Conservation (phyloP, 2,888 invertebrate species). For the Alsophila aescularia region DNA sequence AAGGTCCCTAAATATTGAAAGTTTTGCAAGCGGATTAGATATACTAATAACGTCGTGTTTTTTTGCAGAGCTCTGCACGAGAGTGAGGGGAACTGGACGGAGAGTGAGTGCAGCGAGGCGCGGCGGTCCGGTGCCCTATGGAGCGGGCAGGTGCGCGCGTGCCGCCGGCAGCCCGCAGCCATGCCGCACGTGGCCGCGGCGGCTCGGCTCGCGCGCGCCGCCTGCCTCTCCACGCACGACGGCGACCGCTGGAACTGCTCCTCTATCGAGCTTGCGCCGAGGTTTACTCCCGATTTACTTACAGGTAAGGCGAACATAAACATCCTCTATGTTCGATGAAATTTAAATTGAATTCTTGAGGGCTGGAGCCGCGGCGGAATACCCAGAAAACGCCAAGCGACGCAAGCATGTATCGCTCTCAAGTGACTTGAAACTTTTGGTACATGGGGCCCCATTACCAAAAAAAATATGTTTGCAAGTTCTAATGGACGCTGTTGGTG, state of each 20-base stretch:
- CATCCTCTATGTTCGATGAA: too few relatives aligned
- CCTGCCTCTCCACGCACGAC: slow-evolving; percentile 89
- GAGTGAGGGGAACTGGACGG: slow-evolving; percentile 79
- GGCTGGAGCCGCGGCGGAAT: too few relatives aligned
- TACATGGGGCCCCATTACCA: too few relatives aligned
- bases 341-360: too few relatives aligned
- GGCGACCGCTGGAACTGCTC: slow-evolving; percentile 94
- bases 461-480: too few relatives aligned
- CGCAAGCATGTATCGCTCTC: too few relatives aligned
- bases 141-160: slow-evolving; percentile 86
- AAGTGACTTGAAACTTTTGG: too few relatives aligned
- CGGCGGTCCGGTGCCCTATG: slow-evolving; percentile 82
- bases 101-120: slow-evolving; percentile 68
- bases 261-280: slow-evolving; percentile 88
- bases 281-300: slow-evolving; percentile 89
- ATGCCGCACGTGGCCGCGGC: slow-evolving; percentile 92
- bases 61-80: slow-evolving; percentile 67
- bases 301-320: slow-evolving; percentile 87
- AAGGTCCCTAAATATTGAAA: too few relatives aligned
- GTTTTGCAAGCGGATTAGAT: too few relatives aligned
- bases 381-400: too few relatives aligned
- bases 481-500: too few relatives aligned
- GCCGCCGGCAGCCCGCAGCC: slow-evolving; percentile 86
- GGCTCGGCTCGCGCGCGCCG: slow-evolving; percentile 86
- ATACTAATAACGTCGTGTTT: background rate